Percentiles rank a stretch among this genome's conserved stretches.
Evolutionary conservation across 1,140 invertebrate species (phyloP).

Genomic region (Ceratoteleas bidentatus): DNA sequence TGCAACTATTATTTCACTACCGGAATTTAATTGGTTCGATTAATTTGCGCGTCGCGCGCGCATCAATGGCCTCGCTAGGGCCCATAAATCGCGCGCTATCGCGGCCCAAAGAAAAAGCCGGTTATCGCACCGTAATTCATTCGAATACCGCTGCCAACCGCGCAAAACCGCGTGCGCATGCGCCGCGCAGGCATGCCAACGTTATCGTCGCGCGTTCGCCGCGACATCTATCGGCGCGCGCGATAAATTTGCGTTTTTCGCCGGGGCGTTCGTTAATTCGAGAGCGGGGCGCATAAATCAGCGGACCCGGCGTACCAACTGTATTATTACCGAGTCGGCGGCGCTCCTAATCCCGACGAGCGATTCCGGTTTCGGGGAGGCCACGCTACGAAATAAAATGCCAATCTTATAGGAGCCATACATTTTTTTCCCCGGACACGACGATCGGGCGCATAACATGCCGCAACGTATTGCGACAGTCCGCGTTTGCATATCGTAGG

Average conservation of each 20-base stretch:
- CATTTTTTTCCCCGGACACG: constrained; percentile 59
- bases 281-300: constrained; percentile 55
- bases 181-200: constrained; percentile 30
- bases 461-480: constrained; percentile 69
- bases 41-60: constrained; percentile 46
- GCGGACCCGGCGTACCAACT: constrained; percentile 51
- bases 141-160: constrained; percentile 27
- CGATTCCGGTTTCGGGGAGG: constrained; percentile 66
- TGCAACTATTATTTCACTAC: constrained; percentile 59
- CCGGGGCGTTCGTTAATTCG: constrained; percentile 56
- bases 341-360: constrained; percentile 59
- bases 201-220: constrained; percentile 2
- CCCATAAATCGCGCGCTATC: constrained; percentile 46
- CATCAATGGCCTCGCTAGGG: constrained; percentile 31
- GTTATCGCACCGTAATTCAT: constrained; percentile 54
- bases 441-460: constrained; percentile 67
- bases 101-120: constrained; percentile 13
- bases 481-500: constrained; percentile 66
- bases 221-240: neutral
- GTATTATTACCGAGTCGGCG: constrained; percentile 63
- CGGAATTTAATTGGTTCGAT: constrained; percentile 57
- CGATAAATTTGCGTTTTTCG: constrained; percentile 8
- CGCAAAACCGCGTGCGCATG: constrained; percentile 25
- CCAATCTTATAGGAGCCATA: constrained; percentile 72
- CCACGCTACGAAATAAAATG: constrained; percentile 71